Evolutionary conservation across 2,797 vertebrate species (phyloP), one percentile per base, ranked within the genome.

Genomic region (Neomorphus geoffroyi): DNA sequence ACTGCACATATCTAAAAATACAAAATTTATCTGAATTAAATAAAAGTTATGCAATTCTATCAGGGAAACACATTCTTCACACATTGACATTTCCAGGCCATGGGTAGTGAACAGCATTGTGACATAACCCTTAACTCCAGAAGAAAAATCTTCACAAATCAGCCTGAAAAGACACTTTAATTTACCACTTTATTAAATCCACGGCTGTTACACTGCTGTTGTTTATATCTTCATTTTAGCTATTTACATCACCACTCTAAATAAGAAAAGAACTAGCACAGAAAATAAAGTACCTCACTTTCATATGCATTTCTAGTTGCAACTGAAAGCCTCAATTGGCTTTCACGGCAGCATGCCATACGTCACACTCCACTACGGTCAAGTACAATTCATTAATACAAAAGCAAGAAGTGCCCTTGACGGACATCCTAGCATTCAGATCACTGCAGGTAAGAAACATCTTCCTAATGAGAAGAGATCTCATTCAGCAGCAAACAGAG

Each of bases 1-100:
- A 99, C 94, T 98, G 98, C 51, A 99, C 98, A 1, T 99, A 99
- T 94, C 99, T 99, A 97, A 88, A 89, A 90, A 19, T 2, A 79
- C 4, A 80, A 90, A 72, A 53, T 60, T 69, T 75, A 75, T 27
- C 35, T 51, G 23, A 88, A 86, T 95, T 88, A 91, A 53, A 77
- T 67, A 85, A 89, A 88, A 62, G 33, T n/a, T 75, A 78, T 27
- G 11, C 13, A 37, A 48, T 3, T 3, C 3, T 33, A 72, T 17
- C n/a, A 46, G n/a, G n/a, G 18, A 84, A 73, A 74, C 37, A 41
- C 8, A 48, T 43, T 41, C 33, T 80, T 80, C 54, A 80, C 10
- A 57, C 30, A 64, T 30, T 9, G 7, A 6, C 67, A 61, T 71
- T 92, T 74, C 65, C 78, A 71, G 32, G n/a, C 22, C 17, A 50